Evolutionary conservation across 35 echinoderm and acorn worm genomes (phyloP), one percentile per base, ranked within the genome.

Genomic region (Chiridota heheva): DNA sequence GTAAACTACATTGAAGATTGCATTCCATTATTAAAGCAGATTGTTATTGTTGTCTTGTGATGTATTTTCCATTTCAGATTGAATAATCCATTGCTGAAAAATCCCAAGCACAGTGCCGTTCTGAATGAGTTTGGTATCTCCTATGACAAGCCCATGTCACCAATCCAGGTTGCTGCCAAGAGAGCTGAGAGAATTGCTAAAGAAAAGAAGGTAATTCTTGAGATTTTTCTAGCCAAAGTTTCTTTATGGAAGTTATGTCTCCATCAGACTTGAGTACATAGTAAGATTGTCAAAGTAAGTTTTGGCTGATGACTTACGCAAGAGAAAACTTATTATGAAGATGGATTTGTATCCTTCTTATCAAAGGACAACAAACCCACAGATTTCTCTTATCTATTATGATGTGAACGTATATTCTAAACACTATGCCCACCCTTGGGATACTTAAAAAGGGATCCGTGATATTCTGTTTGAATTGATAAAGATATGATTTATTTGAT

Each of bases 161-260:
- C 95, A 0, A 69, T 75, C 16, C 89, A 98, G 58, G 95, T 88
- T 12, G 95, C 95, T 44, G 80, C 75, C 15, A 91, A 91, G 73
- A 87, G 95, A 86, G 95, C 95, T 36, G 95, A 98, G 31, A 83
- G 95, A n/a, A 98, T 98, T 36, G 80, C 89, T 7, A 91, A 86
- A 34, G 95, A 98, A 56, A 98, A 98, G 75, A 98, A 98, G 88
- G 93, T 84, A 67, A 34, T 12, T 2, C n/a, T n/a, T n/a, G n/a
- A n/a, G n/a, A n/a, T n/a, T n/a, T n/a, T 53, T 10, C n/a, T 13
- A 10, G 10, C n/a, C 48, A 13, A n/a, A 13, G 48, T 53, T 53
- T n/a, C n/a, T 53, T n/a, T 53, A 53, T n/a, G n/a, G 48, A 53
- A 53, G 48, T 10, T 53, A 10, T n/a, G n/a, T 13, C n/a, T 13